A percentile compares a stretch with the other conserved stretches of the same genome.
Conservation (phyloP, 2,888 invertebrate species). For the Malachius bipustulatus region DNA sequence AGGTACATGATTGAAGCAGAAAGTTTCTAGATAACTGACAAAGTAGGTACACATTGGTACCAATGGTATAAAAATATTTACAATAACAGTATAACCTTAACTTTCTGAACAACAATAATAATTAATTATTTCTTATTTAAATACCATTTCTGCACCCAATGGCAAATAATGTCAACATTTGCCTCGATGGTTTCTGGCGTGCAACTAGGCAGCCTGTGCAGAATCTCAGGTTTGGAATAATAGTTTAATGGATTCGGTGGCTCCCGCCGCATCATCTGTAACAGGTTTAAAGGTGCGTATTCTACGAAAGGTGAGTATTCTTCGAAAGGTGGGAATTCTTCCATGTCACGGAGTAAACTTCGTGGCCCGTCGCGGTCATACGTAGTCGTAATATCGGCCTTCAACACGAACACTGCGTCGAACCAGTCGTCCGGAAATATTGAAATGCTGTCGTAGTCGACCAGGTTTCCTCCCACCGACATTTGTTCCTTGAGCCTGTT, state of each 20-base stretch:
- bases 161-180: constrained; percentile 63
- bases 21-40: too few relatives aligned
- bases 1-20: too few relatives aligned
- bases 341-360: constrained; percentile 80
- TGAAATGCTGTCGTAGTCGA: constrained; percentile 95
- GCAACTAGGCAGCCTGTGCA: constrained; percentile 69
- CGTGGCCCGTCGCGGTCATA: constrained; percentile 76
- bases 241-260: constrained; percentile 77
- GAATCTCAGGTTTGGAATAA: constrained; percentile 69
- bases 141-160: constrained; percentile 73
- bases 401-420: constrained; percentile 85
- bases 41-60: too few relatives aligned
- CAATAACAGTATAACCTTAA: too few relatives aligned
- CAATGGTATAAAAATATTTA: too few relatives aligned
- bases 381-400: constrained; percentile 75
- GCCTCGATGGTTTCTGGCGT: constrained; percentile 62
- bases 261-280: constrained; percentile 86
- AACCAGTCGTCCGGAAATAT: constrained; percentile 97
- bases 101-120: too few relatives aligned
- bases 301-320: too few relatives aligned
- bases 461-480: constrained; percentile 76
- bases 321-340: constrained; percentile 93
- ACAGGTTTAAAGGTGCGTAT: too few relatives aligned
- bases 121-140: constrained; percentile 19
- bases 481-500: constrained; percentile 79